Evolutionary conservation across 2,797 vertebrate genomes (phyloP), one percentile per base, ranked within the genome.

Genomic region (Holocentrus rufus): DNA sequence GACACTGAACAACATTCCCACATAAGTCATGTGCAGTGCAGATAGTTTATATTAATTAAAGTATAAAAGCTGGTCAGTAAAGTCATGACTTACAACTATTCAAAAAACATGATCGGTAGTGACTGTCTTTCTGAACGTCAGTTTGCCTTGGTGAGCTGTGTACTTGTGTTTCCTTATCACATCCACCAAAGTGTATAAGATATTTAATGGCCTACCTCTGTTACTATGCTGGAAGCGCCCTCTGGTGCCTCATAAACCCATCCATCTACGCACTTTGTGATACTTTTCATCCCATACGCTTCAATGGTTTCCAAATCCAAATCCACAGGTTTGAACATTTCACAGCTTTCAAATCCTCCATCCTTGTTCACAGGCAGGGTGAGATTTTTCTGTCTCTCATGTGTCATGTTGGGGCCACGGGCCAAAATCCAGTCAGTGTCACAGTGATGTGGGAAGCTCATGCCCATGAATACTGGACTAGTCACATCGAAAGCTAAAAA

Each of bases 361-460:
- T 89, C 55, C 0, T 47, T 0, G 0, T 88, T 89, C 5, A 86
- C 50, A 0, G 97, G 97, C 44, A 98, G 13, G 0, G 95, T 96
- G 69, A 97, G 88, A 63, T 94, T 92, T 82, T 81, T 85, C 78
- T 88, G 94, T 60, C 89, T 85, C 0, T 95, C 92, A 0, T 76
- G 30, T 0, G 94, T 96, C 82, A 98, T 83, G 89, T 95, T 96
- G 20, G 93, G 87, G 7, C 78, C 91, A 0, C 30, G 2, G 0
- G 79, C 61, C 30, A 80, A 77, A 72, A 97, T 96, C 97, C 96
- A 98, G 89, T 88, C 69, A 13, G 95, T 96, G 64, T 96, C 88
- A 1, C 96, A 98, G 88, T 94, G 74, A 61, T 96, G 93, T 0
- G 93, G 82, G 57, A 94, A 93, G 0, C 55, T 42, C 0, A 90